Evolutionary conservation across 2,113 vertebrate species (phyloP).

Genomic region (Gymnobelideus leadbeateri): DNA sequence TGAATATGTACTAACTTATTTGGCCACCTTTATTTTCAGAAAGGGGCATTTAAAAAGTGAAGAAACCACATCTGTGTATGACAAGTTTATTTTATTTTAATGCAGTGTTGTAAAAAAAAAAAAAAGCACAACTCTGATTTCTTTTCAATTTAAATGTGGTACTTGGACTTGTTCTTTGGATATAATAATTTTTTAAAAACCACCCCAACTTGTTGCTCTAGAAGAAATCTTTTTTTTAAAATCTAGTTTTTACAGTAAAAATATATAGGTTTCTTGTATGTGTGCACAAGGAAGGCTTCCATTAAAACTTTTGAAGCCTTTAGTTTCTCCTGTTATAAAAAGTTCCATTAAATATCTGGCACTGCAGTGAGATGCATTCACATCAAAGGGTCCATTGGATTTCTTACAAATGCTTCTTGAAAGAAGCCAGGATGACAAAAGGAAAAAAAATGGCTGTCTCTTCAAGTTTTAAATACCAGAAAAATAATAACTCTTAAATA

Average conservation of each 20-base stretch:
- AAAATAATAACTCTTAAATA: constrained; percentile 63
- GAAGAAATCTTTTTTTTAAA: constrained; percentile 30
- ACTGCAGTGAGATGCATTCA: constrained; percentile 40
- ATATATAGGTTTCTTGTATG: constrained; percentile 75
- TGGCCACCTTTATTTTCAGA: neutral
- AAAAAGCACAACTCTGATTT: constrained; percentile 64
- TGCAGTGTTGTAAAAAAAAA: constrained; percentile 67
- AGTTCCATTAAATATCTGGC: constrained; percentile 68
- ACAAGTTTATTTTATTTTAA: constrained; percentile 70
- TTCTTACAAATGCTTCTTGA: constrained; percentile 66
- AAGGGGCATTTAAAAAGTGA: neutral
- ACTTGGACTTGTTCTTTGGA: constrained; percentile 68
- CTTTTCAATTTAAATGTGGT: constrained; percentile 56
- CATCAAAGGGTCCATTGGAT: constrained; percentile 25
- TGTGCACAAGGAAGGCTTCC: constrained; percentile 13
- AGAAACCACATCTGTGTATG: constrained; percentile 34
- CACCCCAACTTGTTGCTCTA: constrained; percentile 5
- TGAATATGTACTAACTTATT: neutral
- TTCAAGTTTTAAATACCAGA: constrained; percentile 5
- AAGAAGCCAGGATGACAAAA: constrained; percentile 18
- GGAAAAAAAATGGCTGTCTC: constrained; percentile 30
- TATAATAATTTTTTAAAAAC: constrained; percentile 67
- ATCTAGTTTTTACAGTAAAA: constrained; percentile 81
- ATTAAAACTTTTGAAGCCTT: constrained; percentile 54
- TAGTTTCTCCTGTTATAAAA: constrained; percentile 50